Conservation (phyloP, 2,113 vertebrate species). For the Falcunculus frontatus region DNA sequence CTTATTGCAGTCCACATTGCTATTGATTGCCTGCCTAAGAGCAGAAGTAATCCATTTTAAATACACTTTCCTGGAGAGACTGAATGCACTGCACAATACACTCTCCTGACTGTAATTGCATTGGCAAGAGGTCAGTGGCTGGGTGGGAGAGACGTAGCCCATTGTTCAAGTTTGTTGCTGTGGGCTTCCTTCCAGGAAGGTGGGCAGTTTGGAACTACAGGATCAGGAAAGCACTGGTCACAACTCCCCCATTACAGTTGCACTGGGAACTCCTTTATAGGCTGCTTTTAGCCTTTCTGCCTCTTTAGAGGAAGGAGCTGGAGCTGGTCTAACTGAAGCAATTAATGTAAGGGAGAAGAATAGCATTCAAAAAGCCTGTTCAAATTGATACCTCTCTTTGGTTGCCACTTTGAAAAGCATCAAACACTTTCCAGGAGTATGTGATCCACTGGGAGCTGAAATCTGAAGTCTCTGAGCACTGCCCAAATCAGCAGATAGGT, state of each 20-base stretch:
- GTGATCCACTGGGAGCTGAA: background rate
- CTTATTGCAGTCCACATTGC: slow-evolving; percentile 84
- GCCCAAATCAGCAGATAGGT: background rate
- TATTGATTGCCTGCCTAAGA: slow-evolving; percentile 83
- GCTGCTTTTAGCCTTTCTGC: background rate
- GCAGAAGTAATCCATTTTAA: slow-evolving; percentile 91
- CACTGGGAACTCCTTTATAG: background rate
- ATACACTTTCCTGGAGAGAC: slow-evolving; percentile 75
- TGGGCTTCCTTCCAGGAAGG: background rate
- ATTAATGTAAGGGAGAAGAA: background rate
- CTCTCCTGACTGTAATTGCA: slow-evolving; percentile 62
- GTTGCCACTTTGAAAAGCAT: background rate
- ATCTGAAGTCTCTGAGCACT: background rate
- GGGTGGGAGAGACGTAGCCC: background rate
- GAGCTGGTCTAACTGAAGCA: background rate
- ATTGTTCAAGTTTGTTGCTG: background rate
- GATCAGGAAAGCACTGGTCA: background rate
- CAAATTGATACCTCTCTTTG: background rate
- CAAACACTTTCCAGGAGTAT: background rate
- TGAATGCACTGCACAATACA: slow-evolving; percentile 11
- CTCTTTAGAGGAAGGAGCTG: background rate
- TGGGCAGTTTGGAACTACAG: background rate
- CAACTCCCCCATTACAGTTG: background rate
- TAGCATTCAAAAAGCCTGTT: background rate
- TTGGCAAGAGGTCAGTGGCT: slow-evolving; percentile 62